Evolutionary conservation across 2,113 vertebrate genomes (phyloP).

Genomic region (Spea bombifrons): DNA sequence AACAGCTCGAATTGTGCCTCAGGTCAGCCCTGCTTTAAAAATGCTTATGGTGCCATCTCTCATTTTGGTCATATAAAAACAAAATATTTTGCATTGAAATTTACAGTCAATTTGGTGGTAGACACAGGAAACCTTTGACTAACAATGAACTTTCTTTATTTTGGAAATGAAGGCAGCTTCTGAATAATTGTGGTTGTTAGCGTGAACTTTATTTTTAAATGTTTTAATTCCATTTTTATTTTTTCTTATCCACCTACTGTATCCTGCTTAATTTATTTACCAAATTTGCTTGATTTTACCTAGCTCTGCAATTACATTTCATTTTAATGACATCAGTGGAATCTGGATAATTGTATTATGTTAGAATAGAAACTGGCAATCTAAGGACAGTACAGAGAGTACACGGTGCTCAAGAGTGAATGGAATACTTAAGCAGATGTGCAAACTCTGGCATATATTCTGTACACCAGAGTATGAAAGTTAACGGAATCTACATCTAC

Average conservation of each 20-base stretch:
- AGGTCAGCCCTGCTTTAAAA: too few relatives aligned
- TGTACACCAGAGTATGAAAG: background rate
- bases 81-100: too few relatives aligned
- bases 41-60: too few relatives aligned
- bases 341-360: constrained; percentile 5
- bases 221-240: background rate
- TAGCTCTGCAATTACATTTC: background rate
- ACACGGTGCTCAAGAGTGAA: constrained; percentile 24
- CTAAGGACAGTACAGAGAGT: constrained; percentile 11
- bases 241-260: background rate
- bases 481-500: background rate
- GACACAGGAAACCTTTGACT: too few relatives aligned
- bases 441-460: constrained; percentile 10
- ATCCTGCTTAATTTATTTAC: background rate
- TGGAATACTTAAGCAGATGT: constrained; percentile 40
- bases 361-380: constrained; percentile 16
- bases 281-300: background rate
- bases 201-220: background rate
- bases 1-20: too few relatives aligned
- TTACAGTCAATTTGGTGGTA: too few relatives aligned
- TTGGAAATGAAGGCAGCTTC: background rate
- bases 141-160: background rate
- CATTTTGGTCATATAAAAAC: too few relatives aligned
- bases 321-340: background rate
- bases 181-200: background rate